These are phyloP conservation scores for Chloroclystis v-ata DNA, from an alignment of 2,888 invertebrate genomes.

Conservation along the genomic window DNA sequence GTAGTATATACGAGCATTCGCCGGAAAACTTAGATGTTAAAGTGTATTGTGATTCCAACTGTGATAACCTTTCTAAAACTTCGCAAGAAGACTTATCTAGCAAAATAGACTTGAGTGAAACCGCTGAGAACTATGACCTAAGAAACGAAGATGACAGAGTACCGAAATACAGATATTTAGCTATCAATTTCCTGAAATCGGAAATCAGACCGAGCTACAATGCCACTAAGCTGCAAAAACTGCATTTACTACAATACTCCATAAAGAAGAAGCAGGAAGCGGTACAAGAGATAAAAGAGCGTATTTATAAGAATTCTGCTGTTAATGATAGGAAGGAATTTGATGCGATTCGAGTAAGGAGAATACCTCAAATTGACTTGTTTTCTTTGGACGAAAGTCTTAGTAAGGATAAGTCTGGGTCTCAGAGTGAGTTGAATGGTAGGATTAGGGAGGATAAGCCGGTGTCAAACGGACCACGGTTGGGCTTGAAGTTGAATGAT, in stretches of 20 bases:
- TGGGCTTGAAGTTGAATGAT: conserved; percentile 68
- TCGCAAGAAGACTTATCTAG: conserved; percentile 57
- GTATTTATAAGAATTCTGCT: conserved; percentile 68
- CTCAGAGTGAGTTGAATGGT: conserved; percentile 55
- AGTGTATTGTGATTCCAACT: conserved; percentile 50
- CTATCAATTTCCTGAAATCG: conserved; percentile 72
- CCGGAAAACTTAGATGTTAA: conserved; percentile 63
- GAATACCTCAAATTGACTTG: conserved; percentile 56
- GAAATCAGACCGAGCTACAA: conserved; percentile 86
- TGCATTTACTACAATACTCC: conserved; percentile 84
- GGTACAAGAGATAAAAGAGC: conserved; percentile 73
- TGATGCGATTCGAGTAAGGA: conserved; percentile 47
- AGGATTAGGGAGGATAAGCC: conserved; percentile 54
- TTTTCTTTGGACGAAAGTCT: conserved; percentile 49
- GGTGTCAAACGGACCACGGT: conserved; percentile 59
- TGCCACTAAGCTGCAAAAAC: conserved; percentile 81
- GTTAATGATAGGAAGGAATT: conserved; percentile 48
- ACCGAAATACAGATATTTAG: conserved; percentile 65
- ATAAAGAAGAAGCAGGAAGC: conserved; percentile 83
- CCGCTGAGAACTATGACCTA: conserved; percentile 68
- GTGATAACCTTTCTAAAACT: conserved; percentile 48
- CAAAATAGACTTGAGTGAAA: conserved; percentile 69
- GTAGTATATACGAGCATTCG: conserved; percentile 66
- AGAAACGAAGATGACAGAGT: conserved; percentile 57
- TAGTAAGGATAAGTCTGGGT: conserved; percentile 45